Evolutionary conservation across 1,140 invertebrate genomes (phyloP), one percentile per base, ranked within the genome.

Genomic region (Platyscapa corneri): DNA sequence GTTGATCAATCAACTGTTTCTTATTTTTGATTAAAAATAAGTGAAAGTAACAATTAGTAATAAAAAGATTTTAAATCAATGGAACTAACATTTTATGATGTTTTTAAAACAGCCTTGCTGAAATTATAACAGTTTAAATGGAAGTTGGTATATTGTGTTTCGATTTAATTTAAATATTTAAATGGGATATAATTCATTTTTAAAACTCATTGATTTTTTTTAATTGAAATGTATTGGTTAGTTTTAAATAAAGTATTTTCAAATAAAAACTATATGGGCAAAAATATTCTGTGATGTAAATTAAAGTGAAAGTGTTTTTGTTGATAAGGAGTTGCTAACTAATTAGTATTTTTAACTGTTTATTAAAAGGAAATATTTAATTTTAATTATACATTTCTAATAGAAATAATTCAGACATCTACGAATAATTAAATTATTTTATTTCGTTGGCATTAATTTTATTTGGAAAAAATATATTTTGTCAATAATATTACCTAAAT

Each of bases 41-140:
- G 10, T 74, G 53, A 82, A 82, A 72, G 53, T 82, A 39, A 53
- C 34, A 83, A 83, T 83, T 60, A 75, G 72, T 12, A 46, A 83
- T 75, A 60, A 75, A 72, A 83, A 46, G 60, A 49, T 42, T 75
- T 75, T 37, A 56, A 82, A 74, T 70, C 7, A 12, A 74, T 39
- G 30, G n/a, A 42, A 64, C 42, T 67, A 32, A 56, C 12, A 34
- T 70, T 70, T 81, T 81, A 34, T 42, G n/a, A 70, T 20, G 34
- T 42, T 81, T 49, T 70, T 37, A 81, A 70, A 39, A 39, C 0
- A 39, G 42, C 12, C 42, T 46, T 46, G 60, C 34, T 65, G 39
- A 67, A 65, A 42, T 67, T 67, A 78, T 53, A 78, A 78, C 53
- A 39, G 18, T 39, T 78, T 39, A 49, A 76, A 76, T 34, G 16